phyloP scores from a whole-genome alignment of 2,888 invertebrate species.

The Molanna angustata region DNA sequence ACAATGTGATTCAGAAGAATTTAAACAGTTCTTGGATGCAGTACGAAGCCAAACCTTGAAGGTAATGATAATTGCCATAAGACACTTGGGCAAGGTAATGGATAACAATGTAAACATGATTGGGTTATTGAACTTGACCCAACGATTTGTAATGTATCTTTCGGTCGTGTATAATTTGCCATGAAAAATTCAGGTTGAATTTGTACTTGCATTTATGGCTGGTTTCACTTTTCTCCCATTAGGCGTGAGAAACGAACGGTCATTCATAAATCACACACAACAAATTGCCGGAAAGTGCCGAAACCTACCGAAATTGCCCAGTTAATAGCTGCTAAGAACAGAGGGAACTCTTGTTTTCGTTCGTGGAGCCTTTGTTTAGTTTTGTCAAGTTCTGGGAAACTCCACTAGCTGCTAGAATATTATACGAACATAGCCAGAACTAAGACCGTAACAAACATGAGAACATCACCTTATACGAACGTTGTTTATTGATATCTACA shows the following conservation, averaged over 20 bases:
- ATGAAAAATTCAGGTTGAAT: conserved; percentile 5
- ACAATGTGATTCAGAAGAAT: too few relatives aligned
- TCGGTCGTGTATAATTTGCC: conserved; percentile 10
- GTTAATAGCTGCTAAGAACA: background rate
- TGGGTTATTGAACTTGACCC: conserved; percentile 10
- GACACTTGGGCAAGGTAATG: too few relatives aligned
- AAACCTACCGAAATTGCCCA: background rate
- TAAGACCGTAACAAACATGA: too few relatives aligned
- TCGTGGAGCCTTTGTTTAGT: background rate
- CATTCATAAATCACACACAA: conserved; percentile 17
- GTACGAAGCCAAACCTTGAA: too few relatives aligned
- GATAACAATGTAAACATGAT: too few relatives aligned
- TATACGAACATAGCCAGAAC: too few relatives aligned
- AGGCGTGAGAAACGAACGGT: conserved; percentile 14
- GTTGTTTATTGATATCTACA: too few relatives aligned
- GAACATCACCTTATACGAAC: too few relatives aligned
- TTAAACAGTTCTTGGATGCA: too few relatives aligned
- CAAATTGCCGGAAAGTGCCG: conserved; percentile 12
- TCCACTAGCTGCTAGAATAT: background rate
- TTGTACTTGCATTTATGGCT: background rate
- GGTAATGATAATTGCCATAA: too few relatives aligned
- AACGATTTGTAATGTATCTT: conserved; percentile 10
- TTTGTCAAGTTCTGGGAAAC: background rate
- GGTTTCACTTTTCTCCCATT: conserved; percentile 13
- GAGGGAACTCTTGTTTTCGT: conserved; percentile 1